Evolutionary conservation across 1,140 invertebrate genomes (phyloP).

Genomic region (Cyclina sinensis): DNA sequence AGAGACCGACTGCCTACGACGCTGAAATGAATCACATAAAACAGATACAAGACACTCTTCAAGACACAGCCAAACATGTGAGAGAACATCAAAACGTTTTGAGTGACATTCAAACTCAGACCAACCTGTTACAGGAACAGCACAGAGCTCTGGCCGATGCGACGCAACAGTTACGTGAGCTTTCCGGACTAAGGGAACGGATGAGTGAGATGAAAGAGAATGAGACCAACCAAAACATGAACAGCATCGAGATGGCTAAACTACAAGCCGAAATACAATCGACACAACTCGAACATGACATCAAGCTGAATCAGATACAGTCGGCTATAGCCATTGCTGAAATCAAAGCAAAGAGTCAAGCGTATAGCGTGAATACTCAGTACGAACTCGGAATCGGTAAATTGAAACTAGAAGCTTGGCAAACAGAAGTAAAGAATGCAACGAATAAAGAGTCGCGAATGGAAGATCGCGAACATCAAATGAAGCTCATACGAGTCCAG

Average conservation of each 20-base stretch:
- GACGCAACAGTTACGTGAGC: neutral
- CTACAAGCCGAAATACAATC: neutral
- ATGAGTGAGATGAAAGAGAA: neutral
- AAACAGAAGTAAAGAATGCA: neutral
- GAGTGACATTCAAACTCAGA: neutral
- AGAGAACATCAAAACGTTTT: neutral
- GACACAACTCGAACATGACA: neutral
- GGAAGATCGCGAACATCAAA: neutral
- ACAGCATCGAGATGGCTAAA: neutral
- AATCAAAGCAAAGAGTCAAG: slow-evolving; percentile 9
- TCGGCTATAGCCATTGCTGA: neutral
- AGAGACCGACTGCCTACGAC: neutral
- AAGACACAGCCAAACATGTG: neutral
- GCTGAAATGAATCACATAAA: neutral
- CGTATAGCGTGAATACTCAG: neutral
- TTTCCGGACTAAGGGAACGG: neutral
- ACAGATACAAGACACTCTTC: neutral
- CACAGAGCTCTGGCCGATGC: neutral
- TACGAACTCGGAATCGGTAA: neutral
- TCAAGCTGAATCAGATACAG: slow-evolving; percentile 13
- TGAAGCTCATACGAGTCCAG: neutral
- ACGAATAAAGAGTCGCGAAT: neutral
- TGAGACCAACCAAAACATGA: neutral
- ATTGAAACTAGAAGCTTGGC: slow-evolving; percentile 19
- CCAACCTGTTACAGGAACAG: neutral